Evolutionary conservation across 2,113 vertebrate species (phyloP).

Genomic region (Psittacara wagleri): DNA sequence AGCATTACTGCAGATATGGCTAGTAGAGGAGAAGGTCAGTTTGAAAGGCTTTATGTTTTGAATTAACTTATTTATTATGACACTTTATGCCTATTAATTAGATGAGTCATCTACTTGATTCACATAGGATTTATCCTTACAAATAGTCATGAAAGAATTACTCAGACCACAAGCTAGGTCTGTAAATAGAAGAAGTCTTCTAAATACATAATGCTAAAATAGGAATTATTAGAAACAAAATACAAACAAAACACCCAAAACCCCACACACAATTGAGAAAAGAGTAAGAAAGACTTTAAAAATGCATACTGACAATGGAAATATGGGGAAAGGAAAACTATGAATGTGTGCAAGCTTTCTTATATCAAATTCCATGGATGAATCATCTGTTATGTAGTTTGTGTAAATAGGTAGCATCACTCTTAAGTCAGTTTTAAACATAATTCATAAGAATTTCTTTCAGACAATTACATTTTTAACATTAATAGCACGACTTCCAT

Average conservation of each 20-base stretch:
- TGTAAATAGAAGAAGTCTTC: background rate
- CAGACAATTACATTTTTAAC: background rate
- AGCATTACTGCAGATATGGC: background rate
- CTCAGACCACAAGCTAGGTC: background rate
- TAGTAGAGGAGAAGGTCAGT: background rate
- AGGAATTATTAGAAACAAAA: background rate
- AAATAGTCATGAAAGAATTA: background rate
- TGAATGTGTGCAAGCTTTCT: background rate
- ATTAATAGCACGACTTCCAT: background rate
- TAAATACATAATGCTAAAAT: background rate
- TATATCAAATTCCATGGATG: background rate
- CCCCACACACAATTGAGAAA: background rate
- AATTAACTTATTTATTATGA: background rate
- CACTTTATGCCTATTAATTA: slow-evolving; percentile 1
- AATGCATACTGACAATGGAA: background rate
- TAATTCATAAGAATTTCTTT: background rate
- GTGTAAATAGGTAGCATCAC: background rate
- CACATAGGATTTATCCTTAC: background rate
- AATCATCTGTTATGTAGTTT: background rate
- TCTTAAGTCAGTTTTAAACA: background rate
- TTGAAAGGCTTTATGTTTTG: background rate
- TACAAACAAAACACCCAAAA: background rate
- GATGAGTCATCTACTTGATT: slow-evolving; percentile 2
- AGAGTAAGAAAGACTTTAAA: background rate
- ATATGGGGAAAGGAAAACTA: background rate